phyloP scores from a whole-genome alignment of 2,113 vertebrate genomes.

The Rhinogobius similis region DNA sequence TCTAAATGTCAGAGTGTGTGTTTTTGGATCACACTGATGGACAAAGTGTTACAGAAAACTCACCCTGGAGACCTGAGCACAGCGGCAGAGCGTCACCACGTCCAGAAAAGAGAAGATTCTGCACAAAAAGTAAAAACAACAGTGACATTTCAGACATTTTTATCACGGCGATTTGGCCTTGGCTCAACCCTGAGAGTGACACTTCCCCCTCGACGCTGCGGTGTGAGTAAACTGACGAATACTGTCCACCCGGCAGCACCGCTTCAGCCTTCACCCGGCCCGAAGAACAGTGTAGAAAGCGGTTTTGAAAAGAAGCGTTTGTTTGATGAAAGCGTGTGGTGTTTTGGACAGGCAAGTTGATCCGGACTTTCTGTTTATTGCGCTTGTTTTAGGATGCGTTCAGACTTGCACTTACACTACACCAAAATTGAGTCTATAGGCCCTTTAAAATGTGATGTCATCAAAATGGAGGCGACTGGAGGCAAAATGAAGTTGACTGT shows the following conservation, averaged over 20 bases:
- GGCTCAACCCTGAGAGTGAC: constrained; percentile 10
- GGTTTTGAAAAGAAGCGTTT: background rate
- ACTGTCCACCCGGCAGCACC: too few relatives aligned
- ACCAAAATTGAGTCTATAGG: too few relatives aligned
- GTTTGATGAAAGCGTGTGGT: too few relatives aligned
- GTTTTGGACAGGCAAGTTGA: too few relatives aligned
- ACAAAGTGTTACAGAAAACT: constrained; percentile 75
- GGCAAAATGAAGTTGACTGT: too few relatives aligned
- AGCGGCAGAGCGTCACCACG: constrained; percentile 98
- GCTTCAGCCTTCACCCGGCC: constrained; percentile 25
- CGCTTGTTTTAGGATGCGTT: too few relatives aligned
- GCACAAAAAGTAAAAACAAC: constrained; percentile 73
- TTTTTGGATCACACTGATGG: constrained; percentile 17
- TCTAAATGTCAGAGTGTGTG: background rate
- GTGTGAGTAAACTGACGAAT: constrained; percentile 31
- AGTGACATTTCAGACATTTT: constrained; percentile 50
- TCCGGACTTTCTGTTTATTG: too few relatives aligned
- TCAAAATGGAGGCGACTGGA: too few relatives aligned
- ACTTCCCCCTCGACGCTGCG: constrained; percentile 26
- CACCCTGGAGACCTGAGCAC: constrained; percentile 98
- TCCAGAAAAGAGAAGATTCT: constrained; percentile 99
- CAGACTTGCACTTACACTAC: too few relatives aligned
- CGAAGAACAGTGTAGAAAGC: constrained; percentile 2
- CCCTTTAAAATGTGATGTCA: too few relatives aligned
- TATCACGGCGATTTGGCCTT: constrained; percentile 9